Evolutionary conservation across 2,797 vertebrate genomes (phyloP), one percentile per base, ranked within the genome.

Genomic region (Amblyraja radiata): DNA sequence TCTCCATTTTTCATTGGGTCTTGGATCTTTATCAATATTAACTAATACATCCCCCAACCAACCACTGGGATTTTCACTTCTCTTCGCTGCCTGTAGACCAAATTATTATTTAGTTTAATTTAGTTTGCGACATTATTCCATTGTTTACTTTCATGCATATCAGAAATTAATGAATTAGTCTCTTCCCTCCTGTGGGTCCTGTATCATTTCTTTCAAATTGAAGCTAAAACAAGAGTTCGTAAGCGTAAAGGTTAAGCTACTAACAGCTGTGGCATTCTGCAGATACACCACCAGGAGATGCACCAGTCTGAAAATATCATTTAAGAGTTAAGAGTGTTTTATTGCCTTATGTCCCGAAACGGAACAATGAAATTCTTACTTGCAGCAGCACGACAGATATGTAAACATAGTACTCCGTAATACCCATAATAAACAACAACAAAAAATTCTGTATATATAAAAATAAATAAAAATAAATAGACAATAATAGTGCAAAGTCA

Each of bases 231-330:
- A 73, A 73, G 18, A 73, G 18, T 23, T 73, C 3, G 71, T 73
- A 73, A 73, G 80, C 46, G 7, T 23, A 73, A 8, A 39, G 86
- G 88, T 68, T 73, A 28, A 91, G 73, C 23, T 7, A 14, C 23
- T 46, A 28, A 92, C 10, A 28, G 16, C 5, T 28, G 58, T 92
- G 90, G 32, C 71, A 92, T 76, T 92, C 90, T 28, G 14, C 76
- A 54, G 23, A 10, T 92, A 25, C 25, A 76, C 90, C 90, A 92
- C 71, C 13, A 46, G 90, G 90, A 54, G 90, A 39, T 92, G 71
- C 36, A 74, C 23, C n/a, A 54, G 90, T 76, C 46, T n/a, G 23
- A 71, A 39, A 92, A 54, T 58, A 88, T 6, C 8, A 14, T 88
- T 18, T 2, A 68, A 46, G 46, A 46, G 46, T 46, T 46, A 46